phyloP scores from a whole-genome alignment of 2,113 vertebrate species.

The Limnothrissa miodon region DNA sequence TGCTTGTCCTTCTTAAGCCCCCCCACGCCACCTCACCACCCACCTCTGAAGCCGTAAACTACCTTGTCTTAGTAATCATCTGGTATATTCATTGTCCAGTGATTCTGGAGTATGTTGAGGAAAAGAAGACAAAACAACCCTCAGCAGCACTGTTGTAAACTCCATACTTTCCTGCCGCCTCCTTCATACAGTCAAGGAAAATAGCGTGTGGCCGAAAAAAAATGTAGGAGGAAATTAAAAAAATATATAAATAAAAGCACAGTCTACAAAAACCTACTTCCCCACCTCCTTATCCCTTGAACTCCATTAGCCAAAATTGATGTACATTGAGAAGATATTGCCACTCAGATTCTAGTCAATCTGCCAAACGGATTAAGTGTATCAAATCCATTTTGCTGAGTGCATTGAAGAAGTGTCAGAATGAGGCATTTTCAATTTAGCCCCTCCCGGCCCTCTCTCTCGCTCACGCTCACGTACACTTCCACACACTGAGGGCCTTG shows the following conservation, averaged over 20 bases:
- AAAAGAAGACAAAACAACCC: background rate
- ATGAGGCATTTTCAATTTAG: slow-evolving; percentile 59
- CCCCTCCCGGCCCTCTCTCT: slow-evolving; percentile 19
- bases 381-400: slow-evolving; percentile 59
- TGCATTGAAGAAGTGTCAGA: slow-evolving; percentile 58
- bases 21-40: no score
- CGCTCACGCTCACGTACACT: background rate
- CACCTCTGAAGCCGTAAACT: background rate
- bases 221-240: slow-evolving; percentile 34
- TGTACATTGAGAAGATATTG: slow-evolving; percentile 48
- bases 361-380: slow-evolving; percentile 53
- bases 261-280: slow-evolving; percentile 41
- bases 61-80: background rate
- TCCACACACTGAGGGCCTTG: slow-evolving; percentile 33
- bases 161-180: background rate
- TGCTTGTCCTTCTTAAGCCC: background rate
- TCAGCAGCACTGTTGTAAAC: background rate
- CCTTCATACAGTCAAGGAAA: background rate
- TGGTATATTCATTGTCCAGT: background rate
- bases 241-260: slow-evolving; percentile 34
- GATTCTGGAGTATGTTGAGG: background rate
- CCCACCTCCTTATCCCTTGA: slow-evolving; percentile 23
- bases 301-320: slow-evolving; percentile 52
- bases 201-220: background rate
- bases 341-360: slow-evolving; percentile 51